Base-by-base conservation (phyloP, 2,888 invertebrate species). In the Thymelicus acteon region DNA sequence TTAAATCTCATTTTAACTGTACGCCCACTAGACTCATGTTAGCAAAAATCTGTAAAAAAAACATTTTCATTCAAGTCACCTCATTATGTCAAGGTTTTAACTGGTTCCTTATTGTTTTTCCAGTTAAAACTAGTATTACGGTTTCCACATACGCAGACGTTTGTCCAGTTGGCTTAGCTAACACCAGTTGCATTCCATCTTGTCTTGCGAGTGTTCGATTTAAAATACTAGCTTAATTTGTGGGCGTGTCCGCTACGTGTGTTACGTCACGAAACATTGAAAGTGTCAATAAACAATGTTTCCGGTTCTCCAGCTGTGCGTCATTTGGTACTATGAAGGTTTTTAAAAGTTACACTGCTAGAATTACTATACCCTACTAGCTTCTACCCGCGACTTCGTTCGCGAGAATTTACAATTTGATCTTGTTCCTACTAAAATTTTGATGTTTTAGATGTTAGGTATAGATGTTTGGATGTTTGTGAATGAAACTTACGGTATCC, bases 41-140 rank as follows among this genome's bases (percentile, higher is more conserved):
- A 44, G 24, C 39, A 60, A 60, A 40, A 60, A 60, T 40, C 7
- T 15, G 0, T 39, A 8, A 60, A 60, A 39, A 60, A 1, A 60
- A 2, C n/a, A 60, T 31, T 60, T 37, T 40, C 8, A 60, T 60
- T 31, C 31, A 37, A 37, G 31, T n/a, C 58, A 40, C 31, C 60
- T 58, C 57, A 44, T 13, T 57, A 65, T 65, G 65, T 65, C 65
- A 65, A 65, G 57, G 65, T 65, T 57, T 57, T 6, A 57, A 65
- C 57, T 5, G 54, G 57, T 65, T 65, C 57, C 65, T 40, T 57
- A 8, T 60, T 15, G 39, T 0, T n/a, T 39, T n/a, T 31, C 4
- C 60, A 31, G 15, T 60, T 15, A 39, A 37, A n/a, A 39, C 39
- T 60, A n/a, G 60, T 60, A 39, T 13, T 40, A 12, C 39, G 15